phyloP scores from a whole-genome alignment of 2,113 vertebrate species.

The Tychaedon coryphoeus region DNA sequence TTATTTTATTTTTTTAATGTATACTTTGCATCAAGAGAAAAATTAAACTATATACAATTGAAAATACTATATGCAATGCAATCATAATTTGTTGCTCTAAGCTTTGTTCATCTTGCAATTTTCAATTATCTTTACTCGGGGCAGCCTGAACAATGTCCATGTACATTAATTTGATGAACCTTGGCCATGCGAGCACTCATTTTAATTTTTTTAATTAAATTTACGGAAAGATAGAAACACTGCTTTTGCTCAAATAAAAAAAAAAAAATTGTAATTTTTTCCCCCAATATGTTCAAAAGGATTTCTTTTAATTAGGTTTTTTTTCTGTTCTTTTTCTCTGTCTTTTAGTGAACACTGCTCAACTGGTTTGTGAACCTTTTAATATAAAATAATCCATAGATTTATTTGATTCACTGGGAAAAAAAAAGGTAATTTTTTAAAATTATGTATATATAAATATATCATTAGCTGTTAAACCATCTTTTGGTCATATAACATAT shows the following conservation, averaged over 20 bases:
- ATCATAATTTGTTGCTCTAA: background rate
- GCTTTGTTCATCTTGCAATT: background rate
- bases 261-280: background rate
- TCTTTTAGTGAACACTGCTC: background rate
- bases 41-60: background rate
- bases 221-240: background rate
- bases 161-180: background rate
- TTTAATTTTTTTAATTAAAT: background rate
- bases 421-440: background rate
- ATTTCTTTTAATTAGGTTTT: background rate
- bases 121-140: background rate
- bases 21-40: background rate
- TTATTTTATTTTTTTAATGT: background rate
- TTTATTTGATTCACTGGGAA: background rate
- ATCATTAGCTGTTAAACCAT: background rate
- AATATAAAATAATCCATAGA: background rate
- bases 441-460: background rate
- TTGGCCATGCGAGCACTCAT: background rate
- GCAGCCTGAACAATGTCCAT: background rate
- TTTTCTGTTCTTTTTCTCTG: background rate
- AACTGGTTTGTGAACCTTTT: background rate
- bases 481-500: background rate
- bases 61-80: background rate
- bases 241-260: background rate
- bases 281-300: background rate